Evolutionary conservation across 1,140 invertebrate genomes (phyloP).

Genomic region (Drosophila burlai): DNA sequence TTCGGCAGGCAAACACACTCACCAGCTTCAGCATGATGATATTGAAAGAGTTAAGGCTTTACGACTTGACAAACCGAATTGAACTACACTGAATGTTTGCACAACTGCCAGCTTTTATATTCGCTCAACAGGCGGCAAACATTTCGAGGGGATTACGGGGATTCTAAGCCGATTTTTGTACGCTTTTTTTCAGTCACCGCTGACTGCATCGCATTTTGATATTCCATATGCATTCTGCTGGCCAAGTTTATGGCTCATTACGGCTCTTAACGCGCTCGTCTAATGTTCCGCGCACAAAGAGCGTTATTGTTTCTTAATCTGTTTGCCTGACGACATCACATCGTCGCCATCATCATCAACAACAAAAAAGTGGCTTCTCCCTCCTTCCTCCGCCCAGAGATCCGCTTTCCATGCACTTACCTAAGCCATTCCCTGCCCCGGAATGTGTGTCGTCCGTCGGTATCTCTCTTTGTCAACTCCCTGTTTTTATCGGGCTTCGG

Average conservation of each 20-base stretch:
- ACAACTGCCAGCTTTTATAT: constrained; percentile 54
- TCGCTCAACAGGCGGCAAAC: constrained; percentile 21
- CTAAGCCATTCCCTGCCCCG: not conserved
- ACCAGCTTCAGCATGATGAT: constrained; percentile 75
- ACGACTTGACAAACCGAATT: constrained; percentile 53
- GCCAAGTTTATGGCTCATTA: constrained; percentile 70
- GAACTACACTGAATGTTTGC: constrained; percentile 52
- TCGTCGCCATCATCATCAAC: constrained; percentile 32
- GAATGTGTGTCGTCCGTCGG: constrained; percentile 19
- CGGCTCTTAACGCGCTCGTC: constrained; percentile 56
- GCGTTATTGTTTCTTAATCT: constrained; percentile 75
- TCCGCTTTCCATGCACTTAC: constrained; percentile 30
- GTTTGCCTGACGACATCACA: constrained; percentile 51
- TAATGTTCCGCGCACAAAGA: constrained; percentile 53
- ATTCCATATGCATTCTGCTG: constrained; percentile 67
- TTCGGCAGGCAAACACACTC: constrained; percentile 29
- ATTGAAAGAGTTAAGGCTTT: constrained; percentile 22
- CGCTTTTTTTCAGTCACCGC: constrained; percentile 18
- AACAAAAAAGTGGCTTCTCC: constrained; percentile 8
- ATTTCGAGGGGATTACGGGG: constrained; percentile 7
- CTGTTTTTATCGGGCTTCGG: constrained; percentile 14
- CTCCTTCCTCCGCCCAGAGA: constrained; percentile 1
- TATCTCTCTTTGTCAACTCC: constrained; percentile 27
- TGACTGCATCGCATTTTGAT: constrained; percentile 60
- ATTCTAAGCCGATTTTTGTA: constrained; percentile 47